Evolutionary conservation across 2,113 vertebrate species (phyloP), one percentile per base, ranked within the genome.

Genomic region (Tursiops truncatus): DNA sequence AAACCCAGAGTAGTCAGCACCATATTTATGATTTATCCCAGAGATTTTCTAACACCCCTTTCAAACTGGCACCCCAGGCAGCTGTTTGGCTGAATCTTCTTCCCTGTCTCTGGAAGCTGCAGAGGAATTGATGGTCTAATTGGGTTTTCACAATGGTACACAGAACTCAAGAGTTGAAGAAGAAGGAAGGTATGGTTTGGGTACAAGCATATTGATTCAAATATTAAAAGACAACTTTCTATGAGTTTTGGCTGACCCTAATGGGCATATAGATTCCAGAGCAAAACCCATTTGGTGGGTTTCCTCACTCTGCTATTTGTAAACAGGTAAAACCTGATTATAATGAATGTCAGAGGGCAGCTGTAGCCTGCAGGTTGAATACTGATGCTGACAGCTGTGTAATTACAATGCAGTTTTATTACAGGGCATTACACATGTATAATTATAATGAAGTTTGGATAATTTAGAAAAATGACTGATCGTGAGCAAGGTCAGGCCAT

Each of bases 331-430:
- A 79, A 63, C 63, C 73, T 84, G 70, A 90, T 94, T 95, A 60
- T 92, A 87, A 95, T 90, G 79, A 90, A 58, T 91, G 33, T 87
- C 47, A 95, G 74, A 96, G 90, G 87, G 74, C 41, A 96, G 80
- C 12, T 90, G 23, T 67, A 88, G 87, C 62, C 70, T 90, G 44
- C 36, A 96, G 62, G 58, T 89, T 95, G 56, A 94, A 68, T 93
- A 87, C 31, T 80, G 83, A 95, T 89, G 50, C 82, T 91, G 79
- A 92, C 50, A 91, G 89, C 41, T 92, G 44, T 95, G 79, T 94
- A 94, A 96, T 97, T 93, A 95, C 73, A 94, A 86, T 70, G 73
- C 15, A 83, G 70, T 96, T 96, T 96, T 91, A 92, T 79, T 92
- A 76, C 26, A 93, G 11, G 56, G 28, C 15, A 74, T 93, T 95